Evolutionary conservation across 2,113 vertebrate genomes (phyloP).

Genomic region (Amphiprion ocellaris): DNA sequence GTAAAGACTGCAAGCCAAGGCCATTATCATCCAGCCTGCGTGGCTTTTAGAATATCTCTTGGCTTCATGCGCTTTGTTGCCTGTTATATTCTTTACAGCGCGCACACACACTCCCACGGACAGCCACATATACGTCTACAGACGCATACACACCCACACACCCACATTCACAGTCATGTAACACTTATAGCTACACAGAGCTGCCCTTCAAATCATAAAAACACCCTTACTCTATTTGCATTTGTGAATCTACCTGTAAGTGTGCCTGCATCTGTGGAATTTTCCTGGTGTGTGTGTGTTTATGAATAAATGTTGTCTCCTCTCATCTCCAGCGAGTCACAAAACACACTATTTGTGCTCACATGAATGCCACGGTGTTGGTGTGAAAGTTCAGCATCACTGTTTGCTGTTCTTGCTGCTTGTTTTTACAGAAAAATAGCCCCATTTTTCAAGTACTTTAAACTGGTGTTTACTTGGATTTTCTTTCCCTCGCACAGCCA

Average conservation of each 20-base stretch:
- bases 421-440: neutral
- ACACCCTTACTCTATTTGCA: neutral
- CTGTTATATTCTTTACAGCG: slow-evolving; percentile 34
- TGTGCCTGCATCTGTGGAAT: neutral
- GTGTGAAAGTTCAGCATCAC: neutral
- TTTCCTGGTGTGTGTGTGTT: too few relatives aligned
- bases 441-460: slow-evolving; percentile 7
- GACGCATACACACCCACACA: neutral
- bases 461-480: slow-evolving; percentile 31
- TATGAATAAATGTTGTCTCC: neutral
- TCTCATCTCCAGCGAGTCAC: too few relatives aligned
- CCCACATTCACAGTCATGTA: slow-evolving; percentile 11
- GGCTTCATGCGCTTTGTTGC: slow-evolving; percentile 58
- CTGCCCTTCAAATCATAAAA: slow-evolving; percentile 21
- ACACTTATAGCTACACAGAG: neutral
- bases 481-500: slow-evolving; percentile 4
- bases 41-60: slow-evolving; percentile 56
- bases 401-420: neutral
- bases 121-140: slow-evolving; percentile 11
- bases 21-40: slow-evolving; percentile 67
- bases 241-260: slow-evolving; percentile 20
- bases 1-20: slow-evolving; percentile 64
- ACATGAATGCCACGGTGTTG: neutral
- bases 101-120: slow-evolving; percentile 19
- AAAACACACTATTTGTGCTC: neutral